Base-by-base conservation (phyloP, 2,797 vertebrate species). In the Hipposideros larvatus region DNA sequence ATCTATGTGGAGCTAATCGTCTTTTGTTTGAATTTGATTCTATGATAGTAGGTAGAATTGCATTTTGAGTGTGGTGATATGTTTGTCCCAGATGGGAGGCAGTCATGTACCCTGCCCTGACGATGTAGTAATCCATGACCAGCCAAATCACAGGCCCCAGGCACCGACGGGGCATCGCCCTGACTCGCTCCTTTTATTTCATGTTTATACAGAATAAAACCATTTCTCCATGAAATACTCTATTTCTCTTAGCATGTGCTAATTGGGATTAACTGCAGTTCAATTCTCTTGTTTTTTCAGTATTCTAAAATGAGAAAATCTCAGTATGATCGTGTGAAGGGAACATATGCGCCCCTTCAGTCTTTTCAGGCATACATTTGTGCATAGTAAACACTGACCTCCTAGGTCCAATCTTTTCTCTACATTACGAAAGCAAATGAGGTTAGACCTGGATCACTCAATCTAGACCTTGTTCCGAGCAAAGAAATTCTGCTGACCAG, bases 21-120 rank as follows among this genome's bases (percentile, higher is more conserved):
- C 46, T 91, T 85, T 82, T 79, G 66, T 59, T 79, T 92, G 34
- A 94, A 71, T 53, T 51, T 66, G 34, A 79, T 34, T 92, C 57
- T 71, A 9, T 65, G 61, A 82, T 3, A 5, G 28, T 31, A 43
- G 57, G n/a, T 41, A 41, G 22, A 85, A 26, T 21, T 75, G 34
- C 46, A 18, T 48, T 37, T 55, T 77, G 90, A 46, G 68, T 73
- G 41, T 15, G 51, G 41, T 82, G 63, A 61, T 46, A 70, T 11
- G 94, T 92, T 73, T 78, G 65, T 87, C 48, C 86, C 85, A 93
- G 51, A 66, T 41, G 70, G 53, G 8, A 79, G 46, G 73, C 4
- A 46, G 41, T 19, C 51, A 57, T 34, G 34, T 21, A 57, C 19
- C 6, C 37, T 51, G 22, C 11, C 15, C 51, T 28, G 37, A 48